phyloP scores from a whole-genome alignment of 2,797 vertebrate genomes.

The Scolopax rusticola region DNA sequence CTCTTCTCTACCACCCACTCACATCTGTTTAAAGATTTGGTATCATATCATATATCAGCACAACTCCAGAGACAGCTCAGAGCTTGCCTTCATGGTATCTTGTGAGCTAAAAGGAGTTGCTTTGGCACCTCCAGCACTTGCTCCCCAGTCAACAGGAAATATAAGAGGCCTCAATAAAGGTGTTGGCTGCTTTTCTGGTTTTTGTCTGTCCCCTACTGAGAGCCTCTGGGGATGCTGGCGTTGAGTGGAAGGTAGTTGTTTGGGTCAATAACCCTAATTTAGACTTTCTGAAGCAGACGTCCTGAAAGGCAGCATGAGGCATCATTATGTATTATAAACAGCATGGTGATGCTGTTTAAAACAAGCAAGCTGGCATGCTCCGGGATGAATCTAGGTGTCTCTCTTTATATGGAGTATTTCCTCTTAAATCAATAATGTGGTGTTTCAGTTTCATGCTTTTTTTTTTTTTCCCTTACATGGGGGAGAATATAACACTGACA shows the following conservation, averaged over 20 bases:
- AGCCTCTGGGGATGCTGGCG: not conserved
- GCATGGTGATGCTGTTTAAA: not conserved
- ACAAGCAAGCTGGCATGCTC: not conserved
- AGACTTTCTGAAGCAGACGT: not conserved
- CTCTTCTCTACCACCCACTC: constrained; percentile 23
- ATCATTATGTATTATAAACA: not conserved
- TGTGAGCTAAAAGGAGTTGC: not conserved
- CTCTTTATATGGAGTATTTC: not conserved
- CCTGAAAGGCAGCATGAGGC: not conserved
- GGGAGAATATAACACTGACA: not conserved
- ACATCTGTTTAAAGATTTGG: constrained; percentile 42
- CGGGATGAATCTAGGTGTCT: not conserved
- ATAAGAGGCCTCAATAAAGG: not conserved
- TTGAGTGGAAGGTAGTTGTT: not conserved
- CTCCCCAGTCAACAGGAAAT: not conserved
- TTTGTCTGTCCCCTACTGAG: not conserved
- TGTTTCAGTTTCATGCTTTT: not conserved
- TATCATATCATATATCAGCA: not conserved
- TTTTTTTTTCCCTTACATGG: not conserved
- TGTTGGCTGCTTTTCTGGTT: not conserved
- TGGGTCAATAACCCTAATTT: not conserved
- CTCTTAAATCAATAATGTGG: not conserved
- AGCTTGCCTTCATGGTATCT: not conserved
- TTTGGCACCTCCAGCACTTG: not conserved
- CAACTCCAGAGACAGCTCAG: not conserved